phyloP scores from a whole-genome alignment of 2,113 vertebrate species.

The Peucedramus taeniatus region DNA sequence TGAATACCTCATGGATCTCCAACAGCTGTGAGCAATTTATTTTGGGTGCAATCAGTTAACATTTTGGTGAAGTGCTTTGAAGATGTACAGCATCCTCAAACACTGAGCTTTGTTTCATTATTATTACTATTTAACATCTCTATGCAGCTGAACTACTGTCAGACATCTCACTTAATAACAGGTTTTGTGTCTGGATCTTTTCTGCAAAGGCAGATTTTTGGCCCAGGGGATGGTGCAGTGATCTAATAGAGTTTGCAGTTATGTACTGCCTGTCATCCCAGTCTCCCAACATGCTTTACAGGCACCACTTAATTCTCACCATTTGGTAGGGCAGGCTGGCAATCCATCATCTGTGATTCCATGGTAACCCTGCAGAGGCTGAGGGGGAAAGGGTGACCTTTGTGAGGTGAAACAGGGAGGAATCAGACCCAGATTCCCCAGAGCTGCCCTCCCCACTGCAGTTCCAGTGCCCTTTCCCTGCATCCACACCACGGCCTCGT shows the following conservation, averaged over 20 bases:
- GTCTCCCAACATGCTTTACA: not conserved
- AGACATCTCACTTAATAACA: constrained; percentile 6
- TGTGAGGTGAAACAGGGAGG: not conserved
- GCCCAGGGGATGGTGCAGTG: not conserved
- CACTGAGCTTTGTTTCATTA: not conserved
- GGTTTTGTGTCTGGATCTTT: constrained; percentile 2
- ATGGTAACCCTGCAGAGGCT: not conserved
- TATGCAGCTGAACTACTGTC: constrained; percentile 28
- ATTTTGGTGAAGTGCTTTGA: constrained; percentile 38
- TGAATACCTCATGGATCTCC: not conserved
- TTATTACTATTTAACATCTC: constrained; percentile 37
- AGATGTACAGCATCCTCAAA: not conserved
- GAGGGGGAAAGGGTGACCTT: not conserved
- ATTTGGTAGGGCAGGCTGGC: not conserved
- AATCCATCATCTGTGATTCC: not conserved
- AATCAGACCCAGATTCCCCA: not conserved
- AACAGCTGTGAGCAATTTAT: constrained; percentile 25
- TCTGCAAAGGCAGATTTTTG: constrained; percentile 29
- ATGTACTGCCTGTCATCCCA: not conserved
- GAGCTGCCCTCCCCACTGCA: not conserved
- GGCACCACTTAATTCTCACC: not conserved
- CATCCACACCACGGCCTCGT: accelerated
- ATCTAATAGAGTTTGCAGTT: not conserved
- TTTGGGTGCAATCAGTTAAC: constrained; percentile 4
- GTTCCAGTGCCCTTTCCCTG: not conserved